Base-by-base conservation (phyloP, 2,797 vertebrate species). In the Loris lydekkerianus region DNA sequence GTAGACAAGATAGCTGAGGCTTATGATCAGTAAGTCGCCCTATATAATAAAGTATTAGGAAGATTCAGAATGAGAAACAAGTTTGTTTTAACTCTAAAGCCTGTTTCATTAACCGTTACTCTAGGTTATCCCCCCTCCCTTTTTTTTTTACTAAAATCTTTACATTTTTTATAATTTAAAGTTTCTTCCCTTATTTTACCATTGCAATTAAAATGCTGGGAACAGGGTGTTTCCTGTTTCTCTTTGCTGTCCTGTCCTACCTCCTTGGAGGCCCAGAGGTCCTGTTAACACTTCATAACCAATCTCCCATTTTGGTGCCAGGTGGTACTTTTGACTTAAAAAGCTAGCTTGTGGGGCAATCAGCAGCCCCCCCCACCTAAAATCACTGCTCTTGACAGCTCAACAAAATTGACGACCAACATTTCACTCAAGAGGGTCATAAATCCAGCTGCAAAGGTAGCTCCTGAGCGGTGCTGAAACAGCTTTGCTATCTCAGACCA, bases 381-480 rank as follows among this genome's bases (percentile, higher is more conserved):
- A 80, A 80, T 80, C 60, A 29, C 70, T 4, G 53, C 60, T 96
- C 40, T 67, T 93, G 96, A 95, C 75, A 29, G 67, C 70, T 92
- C 93, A 87, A 76, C 29, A 72, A 78, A 86, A 76, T 88, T 73
- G 76, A 92, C 27, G 85, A 72, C 60, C 77, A 81, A 27, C 31
- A 61, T 69, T 97, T 86, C 61, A 69, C 95, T 72, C 95, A 69
- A 95, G 94, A 93, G 89, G 76, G 27, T 61, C 7, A 91, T 94
- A 91, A 95, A 92, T 93, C 92, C 56, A 91, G 61, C 27, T 72
- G 65, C 27, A 56, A 29, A 72, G 13, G 73, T 87, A 81, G 76
- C 72, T 40, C 34, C 85, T 9, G 63, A 94, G 70, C 86, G 17
- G 67, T 49, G 23, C 43, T 72, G 90, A 92, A 87, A 80, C 40